Conservation (phyloP, 1,140 invertebrate species). For the Megalonaias nervosa region DNA sequence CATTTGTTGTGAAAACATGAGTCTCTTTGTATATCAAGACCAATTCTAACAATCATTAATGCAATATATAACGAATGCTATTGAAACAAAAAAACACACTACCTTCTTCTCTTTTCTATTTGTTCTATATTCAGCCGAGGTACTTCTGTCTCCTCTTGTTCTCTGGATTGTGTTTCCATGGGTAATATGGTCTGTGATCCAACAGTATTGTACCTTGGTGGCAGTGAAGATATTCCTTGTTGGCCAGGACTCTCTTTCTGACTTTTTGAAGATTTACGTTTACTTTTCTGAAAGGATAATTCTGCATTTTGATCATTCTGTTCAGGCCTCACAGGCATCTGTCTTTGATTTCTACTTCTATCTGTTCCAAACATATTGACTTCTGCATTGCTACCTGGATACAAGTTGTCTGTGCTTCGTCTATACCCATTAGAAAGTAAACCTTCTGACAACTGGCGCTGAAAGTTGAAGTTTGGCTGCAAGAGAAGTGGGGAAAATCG, state of each 20-base stretch:
- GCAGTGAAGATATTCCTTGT: neutral
- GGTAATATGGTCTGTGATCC: slow-evolving; percentile 1
- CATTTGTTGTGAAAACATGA: too few species aligned
- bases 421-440: slow-evolving; percentile 2
- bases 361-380: slow-evolving; percentile 8
- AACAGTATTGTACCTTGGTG: neutral
- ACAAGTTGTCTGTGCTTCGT: slow-evolving; percentile 24
- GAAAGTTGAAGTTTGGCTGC: slow-evolving; percentile 11
- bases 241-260: slow-evolving; percentile 4
- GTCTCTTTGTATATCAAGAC: too few species aligned
- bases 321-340: neutral
- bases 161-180: neutral
- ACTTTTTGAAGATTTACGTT: slow-evolving; percentile 11
- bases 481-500: too few species aligned
- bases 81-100: neutral
- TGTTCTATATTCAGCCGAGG: slow-evolving; percentile 5
- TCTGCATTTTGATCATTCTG: neutral
- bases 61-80: neutral
- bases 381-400: neutral
- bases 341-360: neutral
- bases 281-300: neutral
- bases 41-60: too few species aligned
- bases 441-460: slow-evolving; percentile 22
- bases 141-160: neutral
- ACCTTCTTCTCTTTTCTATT: slow-evolving; percentile 7